These are phyloP conservation scores for Siphamia tubifer DNA, from an alignment of 2,113 vertebrate genomes.

Conservation along the genomic window DNA sequence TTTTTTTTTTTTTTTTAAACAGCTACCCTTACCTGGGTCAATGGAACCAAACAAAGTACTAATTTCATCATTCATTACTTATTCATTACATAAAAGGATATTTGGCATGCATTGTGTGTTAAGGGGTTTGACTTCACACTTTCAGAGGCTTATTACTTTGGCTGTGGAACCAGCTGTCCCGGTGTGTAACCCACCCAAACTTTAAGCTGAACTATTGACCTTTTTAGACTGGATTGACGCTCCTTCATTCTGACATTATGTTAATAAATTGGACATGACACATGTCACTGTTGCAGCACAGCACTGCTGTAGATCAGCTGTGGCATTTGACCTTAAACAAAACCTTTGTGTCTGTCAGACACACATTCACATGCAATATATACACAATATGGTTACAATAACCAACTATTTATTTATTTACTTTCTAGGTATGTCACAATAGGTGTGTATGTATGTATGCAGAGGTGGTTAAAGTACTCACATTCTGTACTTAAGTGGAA, in stretches of 20 bases:
- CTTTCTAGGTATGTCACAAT: too few relatives aligned
- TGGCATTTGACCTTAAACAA: slow-evolving; percentile 64
- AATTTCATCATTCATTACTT: too few relatives aligned
- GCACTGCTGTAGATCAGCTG: slow-evolving; percentile 18
- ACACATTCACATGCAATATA: background rate
- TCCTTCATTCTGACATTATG: slow-evolving; percentile 48
- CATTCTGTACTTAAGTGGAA: too few relatives aligned
- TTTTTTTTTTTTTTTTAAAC: too few relatives aligned
- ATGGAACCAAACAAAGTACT: too few relatives aligned
- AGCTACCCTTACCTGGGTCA: too few relatives aligned
- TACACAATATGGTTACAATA: too few relatives aligned
- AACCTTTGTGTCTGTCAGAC: slow-evolving; percentile 20
- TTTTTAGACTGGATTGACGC: slow-evolving; percentile 28
- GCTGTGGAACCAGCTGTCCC: background rate
- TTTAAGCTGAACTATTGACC: slow-evolving; percentile 26
- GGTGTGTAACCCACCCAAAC: background rate
- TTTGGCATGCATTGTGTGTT: too few relatives aligned
- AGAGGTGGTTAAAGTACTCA: too few relatives aligned
- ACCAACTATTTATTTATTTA: too few relatives aligned
- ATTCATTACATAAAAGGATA: too few relatives aligned
- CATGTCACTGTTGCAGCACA: slow-evolving; percentile 49
- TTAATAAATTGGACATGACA: slow-evolving; percentile 62
- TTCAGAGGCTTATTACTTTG: background rate
- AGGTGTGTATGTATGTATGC: too few relatives aligned
- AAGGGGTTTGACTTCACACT: background rate